These are phyloP conservation scores for Teleopsis dalmanni DNA, from an alignment of 1,140 invertebrate species.

Conservation along the genomic window DNA sequence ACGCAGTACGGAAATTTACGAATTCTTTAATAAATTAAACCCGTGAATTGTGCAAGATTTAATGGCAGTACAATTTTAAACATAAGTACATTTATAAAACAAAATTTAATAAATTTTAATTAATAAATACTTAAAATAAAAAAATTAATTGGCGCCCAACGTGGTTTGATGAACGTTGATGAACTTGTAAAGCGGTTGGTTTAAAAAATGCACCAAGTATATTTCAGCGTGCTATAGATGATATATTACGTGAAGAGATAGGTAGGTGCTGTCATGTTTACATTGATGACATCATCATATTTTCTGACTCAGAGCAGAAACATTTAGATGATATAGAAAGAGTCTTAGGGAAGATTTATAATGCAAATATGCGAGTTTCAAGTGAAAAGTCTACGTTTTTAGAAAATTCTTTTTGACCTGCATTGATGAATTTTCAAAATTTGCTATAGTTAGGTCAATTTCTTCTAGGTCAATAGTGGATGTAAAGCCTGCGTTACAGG, in stretches of 20 bases:
- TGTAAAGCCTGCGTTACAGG: background rate
- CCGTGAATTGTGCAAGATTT: no score
- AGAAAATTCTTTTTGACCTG: background rate
- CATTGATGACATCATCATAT: conserved; percentile 10
- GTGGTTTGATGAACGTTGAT: no score
- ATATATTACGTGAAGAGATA: conserved; percentile 6
- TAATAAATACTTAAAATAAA: no score
- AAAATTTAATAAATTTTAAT: no score
- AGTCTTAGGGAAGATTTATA: no score
- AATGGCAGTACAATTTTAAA: no score
- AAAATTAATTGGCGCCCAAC: no score
- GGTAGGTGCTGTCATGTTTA: conserved; percentile 9
- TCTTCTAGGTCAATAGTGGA: background rate
- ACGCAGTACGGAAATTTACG: no score
- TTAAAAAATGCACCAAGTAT: background rate
- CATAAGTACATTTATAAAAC: no score
- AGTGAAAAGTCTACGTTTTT: no score
- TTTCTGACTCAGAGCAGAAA: background rate
- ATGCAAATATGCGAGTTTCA: no score
- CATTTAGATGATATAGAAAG: conserved; percentile 9
- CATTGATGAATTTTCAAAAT: background rate
- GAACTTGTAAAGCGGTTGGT: background rate
- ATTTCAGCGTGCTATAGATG: background rate
- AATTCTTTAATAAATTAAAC: no score
- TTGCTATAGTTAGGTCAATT: background rate